These are phyloP conservation scores for Calliopum simillimum DNA, from an alignment of 2,888 invertebrate species.

Conservation along the genomic window DNA sequence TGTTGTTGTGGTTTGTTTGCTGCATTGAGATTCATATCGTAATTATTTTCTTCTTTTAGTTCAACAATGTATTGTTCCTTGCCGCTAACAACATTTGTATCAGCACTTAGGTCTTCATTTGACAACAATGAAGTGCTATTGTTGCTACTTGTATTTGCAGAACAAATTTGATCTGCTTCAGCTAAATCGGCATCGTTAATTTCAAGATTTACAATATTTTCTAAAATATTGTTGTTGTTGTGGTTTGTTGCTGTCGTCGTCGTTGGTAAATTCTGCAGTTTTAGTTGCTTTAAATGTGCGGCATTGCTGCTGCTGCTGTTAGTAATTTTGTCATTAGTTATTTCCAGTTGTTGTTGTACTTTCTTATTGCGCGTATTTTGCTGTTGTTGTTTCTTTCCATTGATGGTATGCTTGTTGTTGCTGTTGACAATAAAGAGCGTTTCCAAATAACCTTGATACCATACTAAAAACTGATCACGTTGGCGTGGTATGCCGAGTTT, in stretches of 20 bases:
- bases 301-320: constrained; percentile 33
- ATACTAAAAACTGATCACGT: constrained; percentile 60
- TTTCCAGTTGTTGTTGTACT: constrained; percentile 35
- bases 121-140: constrained; percentile 24
- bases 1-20: constrained; percentile 26
- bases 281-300: constrained; percentile 37
- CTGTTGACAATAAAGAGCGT: constrained; percentile 51
- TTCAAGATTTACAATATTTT: constrained; percentile 68
- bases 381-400: constrained; percentile 30
- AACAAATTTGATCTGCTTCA: constrained; percentile 82
- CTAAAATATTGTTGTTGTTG: constrained; percentile 48
- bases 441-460: constrained; percentile 63
- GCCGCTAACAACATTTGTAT: not conserved
- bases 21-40: constrained; percentile 4
- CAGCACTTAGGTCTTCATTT: constrained; percentile 27
- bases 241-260: constrained; percentile 2
- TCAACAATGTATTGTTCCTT: constrained; percentile 19
- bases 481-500: constrained; percentile 59
- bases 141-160: constrained; percentile 47
- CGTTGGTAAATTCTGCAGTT: constrained; percentile 46
- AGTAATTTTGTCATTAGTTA: constrained; percentile 32
- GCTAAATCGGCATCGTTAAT: constrained; percentile 77
- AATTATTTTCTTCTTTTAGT: not conserved
- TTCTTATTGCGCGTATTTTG: constrained; percentile 24
- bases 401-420: not conserved